Evolutionary conservation across 2,797 vertebrate species (phyloP).

Genomic region (Sebastolobus altivelis): DNA sequence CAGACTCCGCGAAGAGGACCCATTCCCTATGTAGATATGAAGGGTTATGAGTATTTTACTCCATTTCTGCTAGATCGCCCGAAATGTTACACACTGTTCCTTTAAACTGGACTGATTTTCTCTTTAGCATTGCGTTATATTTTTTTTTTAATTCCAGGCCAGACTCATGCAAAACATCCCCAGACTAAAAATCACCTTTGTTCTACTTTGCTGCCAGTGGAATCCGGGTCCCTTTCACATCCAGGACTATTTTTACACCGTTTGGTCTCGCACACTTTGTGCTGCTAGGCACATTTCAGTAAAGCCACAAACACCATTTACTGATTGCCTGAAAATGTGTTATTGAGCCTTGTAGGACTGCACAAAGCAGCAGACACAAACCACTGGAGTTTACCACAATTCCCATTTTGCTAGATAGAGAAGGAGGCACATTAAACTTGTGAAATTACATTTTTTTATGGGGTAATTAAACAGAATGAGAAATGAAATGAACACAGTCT

Average conservation of each 20-base stretch:
- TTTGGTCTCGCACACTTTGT: not conserved
- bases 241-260: slow-evolving; percentile 20
- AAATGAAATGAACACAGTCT: slow-evolving; percentile 10
- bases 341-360: not conserved
- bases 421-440: slow-evolving; percentile 10
- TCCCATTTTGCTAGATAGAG: not conserved
- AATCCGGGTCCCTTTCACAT: slow-evolving; percentile 11
- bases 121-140: not conserved
- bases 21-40: no score
- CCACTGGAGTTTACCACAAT: not conserved
- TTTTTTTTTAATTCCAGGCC: not conserved
- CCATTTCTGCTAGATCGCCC: no score
- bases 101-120: not conserved
- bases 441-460: not conserved
- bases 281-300: slow-evolving; percentile 1
- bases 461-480: slow-evolving; percentile 19
- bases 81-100: no score
- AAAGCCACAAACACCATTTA: slow-evolving; percentile 13
- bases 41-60: no score
- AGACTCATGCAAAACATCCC: not conserved
- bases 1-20: no score
- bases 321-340: slow-evolving; percentile 7
- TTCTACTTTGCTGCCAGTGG: slow-evolving; percentile 1
- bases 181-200: not conserved
- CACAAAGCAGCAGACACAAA: slow-evolving; percentile 16